These are phyloP conservation scores for Acomys russatus DNA, from an alignment of 2,797 vertebrate genomes.

Conservation along the genomic window DNA sequence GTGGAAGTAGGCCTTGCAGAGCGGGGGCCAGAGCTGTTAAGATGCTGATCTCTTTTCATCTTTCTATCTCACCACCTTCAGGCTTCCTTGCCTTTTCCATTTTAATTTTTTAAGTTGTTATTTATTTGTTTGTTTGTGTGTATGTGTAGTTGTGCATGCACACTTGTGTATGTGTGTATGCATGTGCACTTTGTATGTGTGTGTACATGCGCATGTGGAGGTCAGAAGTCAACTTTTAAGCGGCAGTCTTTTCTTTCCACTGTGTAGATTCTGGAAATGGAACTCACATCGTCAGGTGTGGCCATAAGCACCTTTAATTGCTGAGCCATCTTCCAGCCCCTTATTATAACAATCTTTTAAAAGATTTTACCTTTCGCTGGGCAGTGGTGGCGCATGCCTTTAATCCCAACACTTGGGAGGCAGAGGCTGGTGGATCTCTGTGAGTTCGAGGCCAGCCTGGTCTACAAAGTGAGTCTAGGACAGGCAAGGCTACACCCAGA, in stretches of 20 bases:
- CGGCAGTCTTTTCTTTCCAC: background rate
- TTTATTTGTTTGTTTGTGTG: background rate
- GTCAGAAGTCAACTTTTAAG: background rate
- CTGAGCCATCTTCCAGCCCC: background rate
- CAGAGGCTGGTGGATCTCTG: too few relatives aligned
- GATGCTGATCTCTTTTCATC: background rate
- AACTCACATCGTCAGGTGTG: too few relatives aligned
- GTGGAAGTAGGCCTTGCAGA: background rate
- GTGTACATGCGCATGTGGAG: background rate
- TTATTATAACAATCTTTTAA: background rate
- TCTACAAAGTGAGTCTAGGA: too few relatives aligned
- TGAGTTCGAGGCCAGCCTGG: too few relatives aligned
- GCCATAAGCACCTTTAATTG: background rate
- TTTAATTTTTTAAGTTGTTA: background rate
- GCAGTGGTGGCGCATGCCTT: too few relatives aligned
- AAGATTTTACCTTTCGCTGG: background rate
- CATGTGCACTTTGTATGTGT: background rate
- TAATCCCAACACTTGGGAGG: too few relatives aligned
- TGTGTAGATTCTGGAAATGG: background rate
- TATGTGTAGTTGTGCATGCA: background rate
- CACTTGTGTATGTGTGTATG: background rate
- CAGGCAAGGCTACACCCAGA: too few relatives aligned
- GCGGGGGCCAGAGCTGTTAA: background rate
- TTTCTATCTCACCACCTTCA: slow-evolving; percentile 11
- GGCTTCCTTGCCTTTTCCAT: background rate